phyloP scores from a whole-genome alignment of 2,113 vertebrate species.

The Dolichotis patagonum region DNA sequence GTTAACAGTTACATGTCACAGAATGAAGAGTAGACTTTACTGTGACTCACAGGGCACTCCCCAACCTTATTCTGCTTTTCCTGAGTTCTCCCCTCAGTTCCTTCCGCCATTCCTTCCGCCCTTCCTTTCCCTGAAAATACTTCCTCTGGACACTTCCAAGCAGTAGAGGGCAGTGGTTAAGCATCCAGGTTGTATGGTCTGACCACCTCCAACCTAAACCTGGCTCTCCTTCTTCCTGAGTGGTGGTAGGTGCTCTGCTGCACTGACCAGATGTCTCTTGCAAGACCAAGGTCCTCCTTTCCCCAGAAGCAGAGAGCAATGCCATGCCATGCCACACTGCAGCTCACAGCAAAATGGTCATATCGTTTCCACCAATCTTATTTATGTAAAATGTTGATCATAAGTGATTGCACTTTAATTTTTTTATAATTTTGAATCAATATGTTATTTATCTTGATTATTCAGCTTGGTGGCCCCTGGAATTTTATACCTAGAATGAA shows the following conservation, averaged over 20 bases:
- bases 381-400: not conserved
- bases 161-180: constrained; percentile 45
- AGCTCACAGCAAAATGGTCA: not conserved
- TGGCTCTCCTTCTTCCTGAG: not conserved
- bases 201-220: not conserved
- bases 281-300: not conserved
- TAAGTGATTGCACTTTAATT: not conserved
- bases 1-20: not conserved
- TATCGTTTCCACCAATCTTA: too few relatives aligned
- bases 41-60: not conserved
- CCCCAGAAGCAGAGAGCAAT: not conserved
- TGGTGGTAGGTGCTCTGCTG: not conserved
- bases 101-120: not conserved
- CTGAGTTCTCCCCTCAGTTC: not conserved
- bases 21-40: not conserved
- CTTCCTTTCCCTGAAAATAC: not conserved
- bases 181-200: not conserved
- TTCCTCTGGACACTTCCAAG: not conserved
- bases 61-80: not conserved
- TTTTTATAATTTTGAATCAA: not conserved
- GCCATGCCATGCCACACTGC: rapidly evolving
- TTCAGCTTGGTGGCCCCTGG: not conserved
- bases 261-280: not conserved
- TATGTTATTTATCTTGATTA: not conserved
- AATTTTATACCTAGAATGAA: not conserved